Evolutionary conservation across 2,888 invertebrate species (phyloP), one percentile per base, ranked within the genome.

Genomic region (Conomelus anceps): DNA sequence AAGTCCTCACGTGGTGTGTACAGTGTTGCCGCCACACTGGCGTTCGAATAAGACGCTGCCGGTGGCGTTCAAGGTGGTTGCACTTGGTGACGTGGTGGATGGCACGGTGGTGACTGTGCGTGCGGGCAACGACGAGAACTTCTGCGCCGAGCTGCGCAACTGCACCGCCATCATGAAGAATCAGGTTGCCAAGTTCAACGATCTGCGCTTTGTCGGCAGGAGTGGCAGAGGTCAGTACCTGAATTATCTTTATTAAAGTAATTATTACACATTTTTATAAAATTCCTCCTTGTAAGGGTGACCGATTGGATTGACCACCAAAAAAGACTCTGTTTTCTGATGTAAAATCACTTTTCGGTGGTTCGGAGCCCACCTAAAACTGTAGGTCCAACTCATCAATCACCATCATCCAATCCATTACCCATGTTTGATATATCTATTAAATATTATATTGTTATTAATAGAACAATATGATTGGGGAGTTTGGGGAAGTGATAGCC

Each of bases 71-170:
- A 98, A 98, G 94, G 98, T 98, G 92, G 96, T 98, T 89, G 97
- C 98, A 0, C 94, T 99, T 88, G 98, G 98, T 17, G 98, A 98
- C 92, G 96, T 99, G 87, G 96, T 97, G 91, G 99, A 99, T 93
- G 99, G 99, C 63, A 99, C 99, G 22, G 95, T 98, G 93, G 98
- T 99, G 91, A 97, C 98, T 22, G 97, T 99, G 89, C 94, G 96
- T 89, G 99, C 99, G 23, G 99, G 99, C 23, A 99, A 99, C 93
- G 99, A 99, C 93, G 99, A 99, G 94, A 99, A 99, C 94, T 98
- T 96, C 93, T 98, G 97, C 92, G 98, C 98, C 1, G 99, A 99
- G 93, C 94, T 99, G 91, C 94, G 98, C 92, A 99, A 99, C 94
- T 97, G 96, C 92, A 97, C 97, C 22, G 98, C 99, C 0, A 97